Percentiles rank a stretch among this genome's conserved stretches.
Conservation (phyloP, 2,797 vertebrate species). For the Acanthiza pusilla region DNA sequence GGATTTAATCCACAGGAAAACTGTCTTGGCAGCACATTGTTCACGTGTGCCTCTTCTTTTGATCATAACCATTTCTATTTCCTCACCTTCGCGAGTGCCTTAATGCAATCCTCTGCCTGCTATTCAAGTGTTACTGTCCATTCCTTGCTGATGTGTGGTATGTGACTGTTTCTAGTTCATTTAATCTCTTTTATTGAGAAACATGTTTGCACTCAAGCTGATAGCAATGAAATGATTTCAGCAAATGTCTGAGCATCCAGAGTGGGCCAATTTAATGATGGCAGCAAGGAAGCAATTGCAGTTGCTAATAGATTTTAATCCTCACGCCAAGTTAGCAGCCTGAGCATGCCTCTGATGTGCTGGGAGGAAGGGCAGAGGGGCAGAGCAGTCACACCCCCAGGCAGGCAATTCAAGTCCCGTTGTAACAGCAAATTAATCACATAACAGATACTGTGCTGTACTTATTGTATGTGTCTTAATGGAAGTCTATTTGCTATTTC, state of each 20-base stretch:
- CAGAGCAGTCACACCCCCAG: neutral
- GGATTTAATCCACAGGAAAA: neutral
- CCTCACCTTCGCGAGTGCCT: neutral
- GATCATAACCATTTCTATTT: constrained; percentile 19
- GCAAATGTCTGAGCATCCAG: neutral
- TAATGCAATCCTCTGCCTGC: neutral
- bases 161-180: neutral
- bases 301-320: neutral
- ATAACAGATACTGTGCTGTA: neutral
- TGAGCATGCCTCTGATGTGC: neutral
- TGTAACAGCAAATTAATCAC: neutral
- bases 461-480: neutral
- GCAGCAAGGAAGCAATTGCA: neutral
- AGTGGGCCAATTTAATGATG: neutral
- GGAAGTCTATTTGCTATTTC: constrained; percentile 1
- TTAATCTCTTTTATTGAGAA: neutral
- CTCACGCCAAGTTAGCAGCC: neutral
- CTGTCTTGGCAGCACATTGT: neutral
- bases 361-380: neutral
- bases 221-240: neutral
- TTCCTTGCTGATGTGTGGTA: neutral
- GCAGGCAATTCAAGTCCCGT: neutral
- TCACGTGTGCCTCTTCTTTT: neutral
- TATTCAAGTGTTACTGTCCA: neutral
- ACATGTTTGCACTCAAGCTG: neutral